Conservation (phyloP, 2,797 vertebrate genomes). For the Martes flavigula region DNA sequence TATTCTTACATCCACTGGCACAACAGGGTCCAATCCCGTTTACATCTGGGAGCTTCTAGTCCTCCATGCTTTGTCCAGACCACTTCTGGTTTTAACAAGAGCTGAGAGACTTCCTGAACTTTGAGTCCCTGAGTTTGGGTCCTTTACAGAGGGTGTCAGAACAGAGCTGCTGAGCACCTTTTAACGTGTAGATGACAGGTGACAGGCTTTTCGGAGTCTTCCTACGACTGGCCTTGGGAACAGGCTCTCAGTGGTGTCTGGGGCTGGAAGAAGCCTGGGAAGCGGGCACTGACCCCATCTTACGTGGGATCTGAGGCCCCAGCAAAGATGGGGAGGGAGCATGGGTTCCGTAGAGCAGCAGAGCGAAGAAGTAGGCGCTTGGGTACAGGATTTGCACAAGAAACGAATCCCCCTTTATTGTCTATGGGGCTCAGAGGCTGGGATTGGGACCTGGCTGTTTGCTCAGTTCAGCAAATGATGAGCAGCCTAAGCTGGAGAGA, state of each 20-base stretch:
- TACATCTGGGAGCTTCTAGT: accelerated
- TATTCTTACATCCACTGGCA: background rate
- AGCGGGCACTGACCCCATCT: no score
- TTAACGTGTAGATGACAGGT: accelerated
- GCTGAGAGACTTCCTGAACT: background rate
- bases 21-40: background rate
- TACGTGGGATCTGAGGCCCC: background rate
- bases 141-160: background rate
- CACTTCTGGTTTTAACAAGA: background rate
- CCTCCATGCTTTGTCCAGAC: background rate
- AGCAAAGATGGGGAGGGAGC: background rate
- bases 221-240: background rate
- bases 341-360: background rate
- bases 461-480: background rate
- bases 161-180: background rate
- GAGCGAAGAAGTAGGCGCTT: background rate
- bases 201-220: background rate
- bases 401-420: background rate
- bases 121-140: background rate
- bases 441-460: background rate
- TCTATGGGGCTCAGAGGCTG: no score
- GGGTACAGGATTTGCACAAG: background rate
- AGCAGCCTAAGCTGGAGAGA: background rate
- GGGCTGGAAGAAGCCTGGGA: background rate
- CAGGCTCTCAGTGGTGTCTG: background rate